These are phyloP conservation scores for Sarcophaga subvicina DNA, from an alignment of 2,888 invertebrate species.

Conservation along the genomic window DNA sequence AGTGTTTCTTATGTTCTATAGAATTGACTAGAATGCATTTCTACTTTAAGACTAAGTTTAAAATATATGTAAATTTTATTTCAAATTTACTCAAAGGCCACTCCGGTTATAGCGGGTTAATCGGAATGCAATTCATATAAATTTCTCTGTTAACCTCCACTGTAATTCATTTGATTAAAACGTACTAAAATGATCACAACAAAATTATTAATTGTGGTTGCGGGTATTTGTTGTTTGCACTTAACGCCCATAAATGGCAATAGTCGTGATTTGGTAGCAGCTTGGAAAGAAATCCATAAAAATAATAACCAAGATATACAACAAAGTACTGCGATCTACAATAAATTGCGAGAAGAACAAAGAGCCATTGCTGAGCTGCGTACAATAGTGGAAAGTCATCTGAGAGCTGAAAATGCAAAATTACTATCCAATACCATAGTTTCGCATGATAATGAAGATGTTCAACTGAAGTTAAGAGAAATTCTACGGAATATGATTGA, in stretches of 20 bases:
- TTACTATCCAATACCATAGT: constrained; percentile 21
- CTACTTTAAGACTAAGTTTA: too few relatives aligned
- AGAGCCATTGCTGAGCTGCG: constrained; percentile 23
- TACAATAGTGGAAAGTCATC: constrained; percentile 26
- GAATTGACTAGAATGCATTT: too few relatives aligned
- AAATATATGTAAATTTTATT: too few relatives aligned
- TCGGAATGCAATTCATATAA: background rate
- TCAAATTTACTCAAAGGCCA: too few relatives aligned
- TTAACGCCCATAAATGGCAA: background rate
- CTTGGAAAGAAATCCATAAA: constrained; percentile 35
- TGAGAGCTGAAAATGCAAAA: constrained; percentile 45
- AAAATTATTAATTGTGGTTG: background rate
- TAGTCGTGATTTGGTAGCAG: background rate
- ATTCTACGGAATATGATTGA: background rate
- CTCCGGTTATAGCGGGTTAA: background rate
- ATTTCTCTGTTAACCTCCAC: background rate
- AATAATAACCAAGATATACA: constrained; percentile 42
- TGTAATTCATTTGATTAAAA: background rate
- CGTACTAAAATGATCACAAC: background rate
- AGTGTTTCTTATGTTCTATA: too few relatives aligned
- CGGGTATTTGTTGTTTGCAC: background rate
- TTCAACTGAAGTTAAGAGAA: background rate
- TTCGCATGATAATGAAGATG: background rate
- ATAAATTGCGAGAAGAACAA: constrained; percentile 35
- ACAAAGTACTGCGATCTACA: constrained; percentile 13